Base-by-base conservation (phyloP, 2,113 vertebrate species). In the Petroica traversi region DNA sequence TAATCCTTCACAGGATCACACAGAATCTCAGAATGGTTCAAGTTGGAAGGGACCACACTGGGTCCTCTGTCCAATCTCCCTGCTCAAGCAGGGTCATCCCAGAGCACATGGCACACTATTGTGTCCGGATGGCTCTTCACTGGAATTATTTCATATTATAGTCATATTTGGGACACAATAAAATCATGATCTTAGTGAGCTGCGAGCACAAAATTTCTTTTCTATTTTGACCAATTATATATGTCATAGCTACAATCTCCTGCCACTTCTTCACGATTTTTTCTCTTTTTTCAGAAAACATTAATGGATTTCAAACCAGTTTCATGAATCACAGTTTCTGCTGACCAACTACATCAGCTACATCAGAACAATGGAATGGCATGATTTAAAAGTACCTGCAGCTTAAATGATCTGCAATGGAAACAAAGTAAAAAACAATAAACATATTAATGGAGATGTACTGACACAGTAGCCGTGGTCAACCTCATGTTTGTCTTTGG, bases 371-470 rank as follows among this genome's bases (percentile, higher is more conserved):
- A 26, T 23, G 16, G 12, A 91, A 71, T 19, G 28, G 26, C 19
- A 26, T 31, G 41, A 89, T 31, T 55, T 45, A 63, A 48, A 85
- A 82, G 33, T 18, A 63, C 4, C 34, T 80, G 33, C n/a, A 84
- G 24, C 28, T 77, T 82, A 52, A 77, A 62, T 49, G 12, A 55
- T 52, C 2, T 1, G 28, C 79, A 85, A 83, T 71, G 10, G 67
- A 80, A 94, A 48, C 4, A 75, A 57, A 91, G 4, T 41, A 81
- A 74, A 78, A 66, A 61, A 23, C 10, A 86, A 94, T 90, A 95
- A 95, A 71, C 1, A 20, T 48, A 13, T 43, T 79, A 81, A 89
- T 4, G 79, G 23, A 83, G 3, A 62, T 25, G 3, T 63, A 13
- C 11, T 43, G 20, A 77, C 43, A 8, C 13, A 66, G n/a, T 63